Evolutionary conservation across 2,888 invertebrate species (phyloP), one percentile per base, ranked within the genome.

Genomic region (Laothoe populi): DNA sequence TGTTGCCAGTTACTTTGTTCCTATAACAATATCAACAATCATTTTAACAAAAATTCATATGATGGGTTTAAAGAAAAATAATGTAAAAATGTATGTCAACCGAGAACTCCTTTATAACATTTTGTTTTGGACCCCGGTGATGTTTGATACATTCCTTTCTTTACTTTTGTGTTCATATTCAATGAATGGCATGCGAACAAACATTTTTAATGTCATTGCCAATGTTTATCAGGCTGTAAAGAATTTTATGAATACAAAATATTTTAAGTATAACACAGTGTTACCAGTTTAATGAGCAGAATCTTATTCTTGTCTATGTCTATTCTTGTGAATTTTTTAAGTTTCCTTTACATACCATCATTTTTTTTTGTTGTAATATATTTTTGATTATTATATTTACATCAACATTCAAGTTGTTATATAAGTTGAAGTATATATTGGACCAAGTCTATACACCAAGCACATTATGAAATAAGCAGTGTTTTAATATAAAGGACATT

Each of bases 191-290:
- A 78, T 78, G 66, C 80, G 84, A 63, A 85, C 88, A 24, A 86
- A 89, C 0, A 70, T 92, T 62, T 84, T 93, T 19, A 88, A 87
- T 72, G 76, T 87, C 0, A 75, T 89, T n/a, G 92, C 92, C 0
- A 93, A 93, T 78, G 74, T 92, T 4, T 93, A 92, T 71, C 91
- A 93, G 67, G 84, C 83, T 26, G 73, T 89, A 0, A 92, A 90
- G 67, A 88, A 88, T 70, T 87, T 90, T 69, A 86, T 89, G 83
- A 91, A 92, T 62, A 87, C 87, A 16, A 87, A 85, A 70, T 85
- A 88, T 77, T 88, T 88, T 72, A 88, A 83, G 63, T 84, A 87
- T 53, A 91, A 89, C 71, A 66, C 74, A 63, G 74, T 92, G 40
- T 73, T 75, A 58, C 92, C 92, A 5, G 72, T 83, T 57, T 84